These are phyloP conservation scores for Eupithecia subfuscata DNA, from an alignment of 2,888 invertebrate genomes.

Conservation along the genomic window DNA sequence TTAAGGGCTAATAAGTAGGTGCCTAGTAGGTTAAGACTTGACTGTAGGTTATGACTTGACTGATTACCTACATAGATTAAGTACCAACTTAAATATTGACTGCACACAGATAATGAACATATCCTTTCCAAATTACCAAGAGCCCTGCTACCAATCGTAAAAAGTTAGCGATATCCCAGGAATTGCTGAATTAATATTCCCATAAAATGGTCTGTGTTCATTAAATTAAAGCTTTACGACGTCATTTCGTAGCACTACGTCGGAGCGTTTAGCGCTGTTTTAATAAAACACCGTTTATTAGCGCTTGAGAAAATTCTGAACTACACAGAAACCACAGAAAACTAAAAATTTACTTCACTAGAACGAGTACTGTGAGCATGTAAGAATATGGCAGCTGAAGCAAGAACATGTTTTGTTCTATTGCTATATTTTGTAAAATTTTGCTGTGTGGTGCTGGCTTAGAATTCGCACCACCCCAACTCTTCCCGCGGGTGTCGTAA, in stretches of 20 bases:
- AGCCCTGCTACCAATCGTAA: slow-evolving; percentile 33
- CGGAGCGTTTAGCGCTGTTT: slow-evolving; percentile 12
- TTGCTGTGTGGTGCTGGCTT: too few relatives aligned
- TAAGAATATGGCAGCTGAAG: too few relatives aligned
- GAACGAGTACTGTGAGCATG: background rate
- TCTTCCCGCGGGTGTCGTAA: too few relatives aligned
- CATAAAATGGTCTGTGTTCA: slow-evolving; percentile 41
- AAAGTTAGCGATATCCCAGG: slow-evolving; percentile 41
- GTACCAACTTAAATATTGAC: background rate
- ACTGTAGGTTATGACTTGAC: too few relatives aligned
- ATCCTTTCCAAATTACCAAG: slow-evolving; percentile 23
- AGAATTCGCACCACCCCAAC: too few relatives aligned
- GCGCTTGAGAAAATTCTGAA: background rate
- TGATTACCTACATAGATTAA: too few relatives aligned
- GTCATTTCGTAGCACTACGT: slow-evolving; percentile 23
- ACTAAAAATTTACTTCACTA: background rate
- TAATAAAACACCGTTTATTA: background rate
- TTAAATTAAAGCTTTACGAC: slow-evolving; percentile 33
- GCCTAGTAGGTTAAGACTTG: too few relatives aligned
- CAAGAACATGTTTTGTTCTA: too few relatives aligned
- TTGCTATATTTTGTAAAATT: too few relatives aligned
- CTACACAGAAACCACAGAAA: background rate
- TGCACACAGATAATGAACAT: slow-evolving; percentile 29
- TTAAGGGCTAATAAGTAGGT: background rate
- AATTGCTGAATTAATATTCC: slow-evolving; percentile 52